Evolutionary conservation across 2,888 invertebrate genomes (phyloP).

Genomic region (Acrobasis consociella): DNA sequence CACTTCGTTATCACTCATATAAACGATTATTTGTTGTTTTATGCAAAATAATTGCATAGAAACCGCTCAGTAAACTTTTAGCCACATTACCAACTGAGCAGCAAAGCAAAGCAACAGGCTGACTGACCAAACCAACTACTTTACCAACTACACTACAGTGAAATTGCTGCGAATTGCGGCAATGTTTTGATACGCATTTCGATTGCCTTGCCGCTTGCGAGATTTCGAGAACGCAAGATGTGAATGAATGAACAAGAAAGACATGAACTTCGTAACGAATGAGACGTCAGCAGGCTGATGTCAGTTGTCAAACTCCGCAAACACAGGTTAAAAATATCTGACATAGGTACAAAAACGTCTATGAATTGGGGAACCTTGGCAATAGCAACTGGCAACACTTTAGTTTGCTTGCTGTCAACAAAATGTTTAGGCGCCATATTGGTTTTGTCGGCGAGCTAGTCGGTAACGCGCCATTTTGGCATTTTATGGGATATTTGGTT

Average conservation of each 20-base stretch:
- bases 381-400: conserved; percentile 2
- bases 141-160: conserved; percentile 32
- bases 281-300: conserved; percentile 3
- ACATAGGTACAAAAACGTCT: background rate
- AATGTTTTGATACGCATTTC: conserved; percentile 49
- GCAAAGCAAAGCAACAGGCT: conserved; percentile 44
- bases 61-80: conserved; percentile 23
- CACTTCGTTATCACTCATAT: conserved; percentile 46
- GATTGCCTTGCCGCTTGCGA: conserved; percentile 31
- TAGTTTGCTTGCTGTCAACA: background rate
- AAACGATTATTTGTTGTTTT: conserved; percentile 37
- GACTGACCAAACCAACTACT: conserved; percentile 30
- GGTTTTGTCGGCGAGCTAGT: conserved; percentile 9
- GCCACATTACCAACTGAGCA: conserved; percentile 28
- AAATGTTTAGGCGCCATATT: conserved; percentile 23
- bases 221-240: conserved; percentile 30
- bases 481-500: background rate
- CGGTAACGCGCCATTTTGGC: background rate
- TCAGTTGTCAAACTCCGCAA: background rate
- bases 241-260: conserved; percentile 46
- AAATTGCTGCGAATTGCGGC: conserved; percentile 49
- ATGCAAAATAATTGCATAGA: conserved; percentile 34
- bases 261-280: conserved; percentile 46
- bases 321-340: background rate
- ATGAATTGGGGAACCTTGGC: background rate